These are phyloP conservation scores for Petrocephalus sullivani DNA, from an alignment of 2,797 vertebrate species.

Conservation along the genomic window DNA sequence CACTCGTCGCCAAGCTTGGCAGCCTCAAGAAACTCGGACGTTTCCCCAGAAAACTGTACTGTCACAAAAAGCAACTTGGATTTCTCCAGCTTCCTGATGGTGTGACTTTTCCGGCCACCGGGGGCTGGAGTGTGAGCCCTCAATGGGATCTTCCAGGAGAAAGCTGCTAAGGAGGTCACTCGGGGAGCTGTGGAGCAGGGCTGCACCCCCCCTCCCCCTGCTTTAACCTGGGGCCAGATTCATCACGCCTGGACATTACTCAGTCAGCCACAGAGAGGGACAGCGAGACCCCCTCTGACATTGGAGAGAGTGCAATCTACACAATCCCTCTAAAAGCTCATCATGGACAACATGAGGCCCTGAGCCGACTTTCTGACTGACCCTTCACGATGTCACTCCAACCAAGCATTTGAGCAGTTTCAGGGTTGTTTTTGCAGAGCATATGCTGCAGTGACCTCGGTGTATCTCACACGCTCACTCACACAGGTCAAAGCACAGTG, in stretches of 20 bases:
- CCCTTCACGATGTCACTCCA: background rate
- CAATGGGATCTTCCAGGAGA: background rate
- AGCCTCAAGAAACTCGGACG: background rate
- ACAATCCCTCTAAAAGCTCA: background rate
- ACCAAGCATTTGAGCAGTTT: background rate
- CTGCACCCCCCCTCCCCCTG: background rate
- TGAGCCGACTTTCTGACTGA: background rate
- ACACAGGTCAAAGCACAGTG: background rate
- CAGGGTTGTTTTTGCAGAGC: background rate
- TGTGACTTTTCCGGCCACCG: background rate
- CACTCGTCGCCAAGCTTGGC: background rate
- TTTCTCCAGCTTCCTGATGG: background rate
- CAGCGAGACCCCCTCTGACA: background rate
- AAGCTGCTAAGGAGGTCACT: background rate
- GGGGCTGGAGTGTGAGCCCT: background rate
- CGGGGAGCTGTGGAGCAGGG: background rate
- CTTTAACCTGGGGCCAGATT: background rate
- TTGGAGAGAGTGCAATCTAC: background rate
- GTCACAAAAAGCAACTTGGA: background rate
- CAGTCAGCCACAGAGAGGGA: too few relatives aligned
- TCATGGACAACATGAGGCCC: background rate
- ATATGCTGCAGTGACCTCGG: background rate
- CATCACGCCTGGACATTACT: too few relatives aligned
- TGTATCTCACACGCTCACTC: background rate
- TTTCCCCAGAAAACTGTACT: background rate